Percentiles rank a stretch among this genome's conserved stretches.
phyloP scores from a whole-genome alignment of 2,888 invertebrate genomes.

The Cephus runcator region DNA sequence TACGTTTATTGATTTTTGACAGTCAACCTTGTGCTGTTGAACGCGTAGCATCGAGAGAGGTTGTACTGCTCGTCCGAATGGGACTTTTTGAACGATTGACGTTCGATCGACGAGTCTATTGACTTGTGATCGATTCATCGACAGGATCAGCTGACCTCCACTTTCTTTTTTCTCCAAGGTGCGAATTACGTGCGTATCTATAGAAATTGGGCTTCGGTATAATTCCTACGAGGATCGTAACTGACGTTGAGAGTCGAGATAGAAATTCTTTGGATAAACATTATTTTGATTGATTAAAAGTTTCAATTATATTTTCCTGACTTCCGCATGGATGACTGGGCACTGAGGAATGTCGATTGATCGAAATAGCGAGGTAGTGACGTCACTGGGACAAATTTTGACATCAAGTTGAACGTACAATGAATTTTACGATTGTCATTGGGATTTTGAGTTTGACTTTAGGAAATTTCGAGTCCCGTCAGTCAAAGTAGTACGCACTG shows the following conservation, averaged over 20 bases:
- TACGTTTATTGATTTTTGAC: neutral
- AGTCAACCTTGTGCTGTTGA: neutral
- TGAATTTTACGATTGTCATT: neutral
- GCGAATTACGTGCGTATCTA: neutral
- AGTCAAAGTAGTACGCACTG: neutral
- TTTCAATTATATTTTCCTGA: neutral
- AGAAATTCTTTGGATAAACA: neutral
- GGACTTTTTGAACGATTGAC: neutral
- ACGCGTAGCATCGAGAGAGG: neutral
- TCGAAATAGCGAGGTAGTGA: neutral
- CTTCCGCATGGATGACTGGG: neutral
- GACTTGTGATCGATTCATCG: neutral
- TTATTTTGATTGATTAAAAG: neutral
- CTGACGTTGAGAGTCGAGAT: neutral
- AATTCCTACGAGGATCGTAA: neutral
- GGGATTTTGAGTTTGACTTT: neutral
- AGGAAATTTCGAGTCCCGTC: neutral
- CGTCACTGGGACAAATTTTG: neutral
- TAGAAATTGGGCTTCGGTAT: neutral
- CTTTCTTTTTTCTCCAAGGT: neutral
- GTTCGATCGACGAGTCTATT: neutral
- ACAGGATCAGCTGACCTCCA: neutral
- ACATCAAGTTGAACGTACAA: neutral
- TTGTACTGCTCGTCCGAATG: neutral
- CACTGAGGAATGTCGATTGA: neutral